Evolutionary conservation across 2,113 vertebrate genomes (phyloP), one percentile per base, ranked within the genome.

Genomic region (Chamaetylas fuelleborni): DNA sequence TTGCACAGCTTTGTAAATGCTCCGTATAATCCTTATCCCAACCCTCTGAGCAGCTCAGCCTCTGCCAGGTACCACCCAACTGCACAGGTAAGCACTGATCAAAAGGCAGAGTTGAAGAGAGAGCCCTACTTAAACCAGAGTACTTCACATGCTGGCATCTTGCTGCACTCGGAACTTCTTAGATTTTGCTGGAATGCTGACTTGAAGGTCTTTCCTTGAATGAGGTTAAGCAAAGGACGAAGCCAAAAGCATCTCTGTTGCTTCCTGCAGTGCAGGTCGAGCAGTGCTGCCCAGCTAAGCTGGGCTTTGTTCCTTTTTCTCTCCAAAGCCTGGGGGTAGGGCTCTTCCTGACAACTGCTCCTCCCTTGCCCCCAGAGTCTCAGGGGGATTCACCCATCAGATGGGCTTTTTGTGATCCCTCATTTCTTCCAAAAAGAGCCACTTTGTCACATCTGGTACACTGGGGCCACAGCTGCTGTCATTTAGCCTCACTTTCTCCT

Each of bases 391-490:
- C 93, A 95, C 70, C 79, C 91, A 87, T 90, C 87, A 81, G 26
- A 50, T 69, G 56, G 70, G 45, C 2, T 40, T 76, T 92, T 93
- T 91, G 92, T 95, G 36, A 90, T 71, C 65, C 70, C 71, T 88
- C 79, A 71, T 92, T 90, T 83, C 84, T 72, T 70, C 90, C 84
- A 61, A 81, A 84, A 73, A 33, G 60, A 90, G 87, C 73, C 2
- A 26, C 81, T 74, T 43, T 66, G 92, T 38, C 92, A 83, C 91
- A 93, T 61, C 86, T 95, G 93, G 80, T 84, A 73, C 2, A 7
- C 12, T 12, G 2, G 71, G 89, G 85, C 81, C 96, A 89, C 97
- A 97, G 96, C 93, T 96, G 97, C 78, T 91, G 73, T 34, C 74
- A 74, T 64, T 80, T 36, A 86, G 85, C 60, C 70, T 90, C 81